Percentiles rank a stretch among this genome's conserved stretches.
Conservation (phyloP, 2,113 vertebrate genomes). For the human region GRCh38 chr17:66345001-66345500, state of each 20-base stretch:
- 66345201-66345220: not conserved
- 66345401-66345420: conserved; percentile 15
- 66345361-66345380: conserved; percentile 56
- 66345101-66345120: not conserved
- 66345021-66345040: no score
- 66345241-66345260: not conserved
- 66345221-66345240: not conserved
- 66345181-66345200: not conserved
- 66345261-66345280: not conserved
- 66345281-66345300: not conserved
- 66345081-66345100: not conserved
- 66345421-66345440: not conserved
- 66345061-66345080: not conserved
- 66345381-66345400: conserved; percentile 31
- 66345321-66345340: not conserved
- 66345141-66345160: not conserved
- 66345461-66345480: not conserved
- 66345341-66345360: conserved; percentile 51
- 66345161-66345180: not conserved
- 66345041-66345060: not conserved
- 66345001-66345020: not conserved
- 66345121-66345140: not conserved
- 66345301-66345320: conserved; percentile 47
- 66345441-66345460: conserved; percentile 25
- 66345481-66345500: not conserved